Evolutionary conservation across 92 coral and sea anemone genomes (phyloP).

Genomic region (Epizoanthus ramosus): DNA sequence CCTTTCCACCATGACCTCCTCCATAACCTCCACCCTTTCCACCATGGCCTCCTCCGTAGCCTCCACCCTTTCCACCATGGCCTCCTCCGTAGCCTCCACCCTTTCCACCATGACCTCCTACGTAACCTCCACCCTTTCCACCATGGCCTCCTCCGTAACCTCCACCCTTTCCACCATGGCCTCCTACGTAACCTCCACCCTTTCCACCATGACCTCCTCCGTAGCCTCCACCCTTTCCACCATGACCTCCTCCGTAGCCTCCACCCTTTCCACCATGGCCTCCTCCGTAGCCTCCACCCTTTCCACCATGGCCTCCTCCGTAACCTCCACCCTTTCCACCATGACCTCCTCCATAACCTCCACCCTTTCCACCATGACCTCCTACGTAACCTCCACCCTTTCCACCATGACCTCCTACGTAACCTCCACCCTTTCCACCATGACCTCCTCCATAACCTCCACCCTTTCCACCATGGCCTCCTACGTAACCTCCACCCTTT

Average conservation of each 20-base stretch:
- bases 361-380: not conserved
- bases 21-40: not conserved
- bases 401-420: not conserved
- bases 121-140: no score
- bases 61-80: no score
- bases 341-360: not conserved
- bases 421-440: not conserved
- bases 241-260: no score
- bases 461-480: not conserved
- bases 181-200: not conserved
- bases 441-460: not conserved
- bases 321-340: not conserved
- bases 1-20: not conserved
- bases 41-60: no score
- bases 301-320: slow-evolving; percentile 9
- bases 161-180: not conserved
- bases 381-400: not conserved
- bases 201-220: not conserved
- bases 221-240: not conserved
- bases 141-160: no score
- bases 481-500: slow-evolving; percentile 23
- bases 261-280: not conserved
- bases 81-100: no score
- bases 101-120: no score
- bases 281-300: slow-evolving; percentile 2